Conservation (phyloP, 2,888 invertebrate species). For the Drosophila algonquin region DNA sequence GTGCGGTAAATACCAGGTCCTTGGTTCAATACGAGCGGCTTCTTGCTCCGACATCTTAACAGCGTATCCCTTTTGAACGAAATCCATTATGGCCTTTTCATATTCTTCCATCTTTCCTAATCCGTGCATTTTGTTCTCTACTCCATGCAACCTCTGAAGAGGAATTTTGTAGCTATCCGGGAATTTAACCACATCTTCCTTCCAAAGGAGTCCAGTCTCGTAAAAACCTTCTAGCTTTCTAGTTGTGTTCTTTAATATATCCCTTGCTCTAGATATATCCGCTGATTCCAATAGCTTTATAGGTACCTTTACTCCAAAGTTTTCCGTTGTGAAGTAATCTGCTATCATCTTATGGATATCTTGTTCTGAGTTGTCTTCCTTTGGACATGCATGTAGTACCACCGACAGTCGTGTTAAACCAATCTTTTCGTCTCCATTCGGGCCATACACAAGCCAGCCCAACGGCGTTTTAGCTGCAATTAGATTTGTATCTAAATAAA, state of each 20-base stretch:
- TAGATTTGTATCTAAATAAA: too few species aligned
- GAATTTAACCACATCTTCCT: not conserved
- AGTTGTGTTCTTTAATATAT: not conserved
- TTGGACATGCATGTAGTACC: too few species aligned
- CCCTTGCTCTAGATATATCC: too few species aligned
- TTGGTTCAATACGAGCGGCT: not conserved
- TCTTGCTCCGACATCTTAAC: conserved; percentile 1
- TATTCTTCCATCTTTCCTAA: not conserved
- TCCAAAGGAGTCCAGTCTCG: not conserved
- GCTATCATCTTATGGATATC: not conserved
- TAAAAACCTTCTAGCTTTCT: not conserved
- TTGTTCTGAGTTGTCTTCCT: not conserved
- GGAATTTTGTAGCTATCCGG: not conserved
- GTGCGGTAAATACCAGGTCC: conserved; percentile 9
- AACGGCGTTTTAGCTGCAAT: too few species aligned
- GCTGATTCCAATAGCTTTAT: too few species aligned
- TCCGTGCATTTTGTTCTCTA: conserved; percentile 4
- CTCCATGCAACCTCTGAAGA: not conserved
- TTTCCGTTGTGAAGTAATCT: conserved; percentile 3
- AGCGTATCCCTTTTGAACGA: not conserved
- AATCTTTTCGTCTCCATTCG: not conserved
- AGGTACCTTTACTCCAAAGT: not conserved
- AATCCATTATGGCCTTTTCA: conserved; percentile 10
- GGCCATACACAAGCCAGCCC: not conserved
- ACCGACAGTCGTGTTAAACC: too few species aligned